phyloP scores from a whole-genome alignment of 2,888 invertebrate genomes.

The Agriopis leucophaearia region DNA sequence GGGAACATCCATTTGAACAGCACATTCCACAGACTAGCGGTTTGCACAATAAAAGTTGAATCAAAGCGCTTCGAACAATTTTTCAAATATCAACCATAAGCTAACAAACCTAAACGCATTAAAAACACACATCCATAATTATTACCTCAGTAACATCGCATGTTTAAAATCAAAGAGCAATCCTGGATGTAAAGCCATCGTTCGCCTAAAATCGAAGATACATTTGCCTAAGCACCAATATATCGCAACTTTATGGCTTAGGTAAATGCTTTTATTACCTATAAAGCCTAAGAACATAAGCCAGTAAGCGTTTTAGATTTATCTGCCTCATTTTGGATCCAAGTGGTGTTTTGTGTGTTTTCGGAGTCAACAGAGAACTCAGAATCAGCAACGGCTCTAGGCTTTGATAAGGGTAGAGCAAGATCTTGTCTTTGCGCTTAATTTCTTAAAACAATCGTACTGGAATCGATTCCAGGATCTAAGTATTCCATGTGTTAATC shows the following conservation, averaged over 20 bases:
- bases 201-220: conserved; percentile 11
- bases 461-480: no score
- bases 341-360: conserved; percentile 13
- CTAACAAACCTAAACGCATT: no score
- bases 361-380: neutral
- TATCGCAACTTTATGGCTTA: conserved; percentile 20
- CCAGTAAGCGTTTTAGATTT: conserved; percentile 32
- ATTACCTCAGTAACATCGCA: conserved; percentile 9
- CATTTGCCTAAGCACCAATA: conserved; percentile 27
- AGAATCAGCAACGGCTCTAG: neutral
- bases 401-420: no score
- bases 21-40: no score
- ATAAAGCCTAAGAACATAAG: conserved; percentile 25
- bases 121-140: neutral
- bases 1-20: no score
- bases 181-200: conserved; percentile 9
- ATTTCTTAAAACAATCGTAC: no score
- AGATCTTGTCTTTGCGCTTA: no score
- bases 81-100: no score
- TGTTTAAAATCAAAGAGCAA: conserved; percentile 18
- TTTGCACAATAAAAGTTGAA: no score
- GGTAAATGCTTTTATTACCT: conserved; percentile 26
- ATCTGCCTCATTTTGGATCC: conserved; percentile 18
- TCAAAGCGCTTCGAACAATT: no score
- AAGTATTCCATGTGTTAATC: no score